These are phyloP conservation scores for Anas flavirostris DNA, from an alignment of 2,797 vertebrate species.

Conservation along the genomic window DNA sequence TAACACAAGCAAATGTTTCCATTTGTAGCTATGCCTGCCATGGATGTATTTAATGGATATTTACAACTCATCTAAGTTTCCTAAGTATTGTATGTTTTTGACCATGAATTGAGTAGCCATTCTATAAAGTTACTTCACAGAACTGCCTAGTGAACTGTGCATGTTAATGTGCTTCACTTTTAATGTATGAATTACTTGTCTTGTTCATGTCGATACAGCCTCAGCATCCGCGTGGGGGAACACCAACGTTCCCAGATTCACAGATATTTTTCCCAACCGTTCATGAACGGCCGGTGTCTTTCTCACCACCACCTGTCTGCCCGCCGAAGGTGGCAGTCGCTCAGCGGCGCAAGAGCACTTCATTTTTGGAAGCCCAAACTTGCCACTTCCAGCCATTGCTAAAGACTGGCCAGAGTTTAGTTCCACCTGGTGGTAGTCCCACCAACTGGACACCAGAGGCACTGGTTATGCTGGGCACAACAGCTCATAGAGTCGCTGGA, in stretches of 20 bases:
- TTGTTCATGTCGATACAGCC: constrained; percentile 95
- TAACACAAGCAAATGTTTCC: constrained; percentile 70
- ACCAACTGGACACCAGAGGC: constrained; percentile 81
- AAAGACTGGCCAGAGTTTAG: constrained; percentile 88
- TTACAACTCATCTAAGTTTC: constrained; percentile 72
- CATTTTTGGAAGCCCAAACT: constrained; percentile 95
- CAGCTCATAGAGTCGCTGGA: constrained; percentile 80
- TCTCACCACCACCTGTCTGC: constrained; percentile 92
- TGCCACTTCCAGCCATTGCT: constrained; percentile 91
- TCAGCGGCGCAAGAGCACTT: constrained; percentile 97
- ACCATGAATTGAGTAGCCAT: constrained; percentile 75
- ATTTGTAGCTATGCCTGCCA: constrained; percentile 59
- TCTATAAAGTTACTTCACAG: constrained; percentile 76
- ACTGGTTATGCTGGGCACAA: constrained; percentile 79
- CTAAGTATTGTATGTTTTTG: constrained; percentile 76
- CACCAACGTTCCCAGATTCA: constrained; percentile 87
- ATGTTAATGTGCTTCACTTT: constrained; percentile 84
- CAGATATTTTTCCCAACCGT: constrained; percentile 92
- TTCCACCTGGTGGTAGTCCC: constrained; percentile 85
- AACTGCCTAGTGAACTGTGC: constrained; percentile 77
- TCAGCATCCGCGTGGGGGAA: constrained; percentile 92
- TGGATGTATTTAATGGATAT: constrained; percentile 85
- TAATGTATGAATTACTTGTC: constrained; percentile 91
- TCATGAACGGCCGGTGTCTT: constrained; percentile 94
- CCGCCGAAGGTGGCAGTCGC: constrained; percentile 89